Evolutionary conservation across 2,113 vertebrate genomes (phyloP), one percentile per base, ranked within the genome.

Genomic region (Sander vitreus): DNA sequence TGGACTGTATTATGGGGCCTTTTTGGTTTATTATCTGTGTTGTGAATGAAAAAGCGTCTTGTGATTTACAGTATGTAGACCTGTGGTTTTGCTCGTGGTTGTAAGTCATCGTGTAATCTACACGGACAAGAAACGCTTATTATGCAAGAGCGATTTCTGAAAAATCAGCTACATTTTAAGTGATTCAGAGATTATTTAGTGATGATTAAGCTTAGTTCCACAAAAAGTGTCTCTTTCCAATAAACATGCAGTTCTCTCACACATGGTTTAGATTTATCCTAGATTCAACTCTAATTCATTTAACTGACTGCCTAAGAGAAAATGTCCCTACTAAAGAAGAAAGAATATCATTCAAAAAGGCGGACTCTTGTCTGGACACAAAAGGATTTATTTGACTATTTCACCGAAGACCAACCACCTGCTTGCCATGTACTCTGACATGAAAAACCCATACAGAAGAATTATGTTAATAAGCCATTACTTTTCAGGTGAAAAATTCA

Each of bases 101-200:
- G 43, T 75, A 59, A 85, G 48, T 78, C 5, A 82, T 2, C 53
- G 23, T 13, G 30, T 55, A 58, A 43, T 54, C 4, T 27, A 54
- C 3, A 51, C 18, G n/a, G 5, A 4, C n/a, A 51, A 39, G 14
- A 48, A 30, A 43, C 4, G 8, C 1, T 11, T 36, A 68, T 71
- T 30, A 70, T 14, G 69, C 53, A 85, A 85, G 25, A 59, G 4
- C 19, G 18, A 48, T 64, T 78, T 75, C 50, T 64, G 48, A 74
- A 64, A 73, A 80, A 45, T 30, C 1, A 15, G 27, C 2, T 0
- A 9, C 1, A 5, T 58, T 0, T 60, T 0, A 2, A 45, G 45
- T 33, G 5, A 3, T 2, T 19, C 7, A 12, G 14, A 10, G 12
- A 64, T 39, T 48, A 25, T 19, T 82, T 25, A 10, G 15, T 4